A percentile compares a stretch with the other conserved stretches of the same genome.
Conservation (phyloP, 2,113 vertebrate species). For the Chrysochloris asiatica region DNA sequence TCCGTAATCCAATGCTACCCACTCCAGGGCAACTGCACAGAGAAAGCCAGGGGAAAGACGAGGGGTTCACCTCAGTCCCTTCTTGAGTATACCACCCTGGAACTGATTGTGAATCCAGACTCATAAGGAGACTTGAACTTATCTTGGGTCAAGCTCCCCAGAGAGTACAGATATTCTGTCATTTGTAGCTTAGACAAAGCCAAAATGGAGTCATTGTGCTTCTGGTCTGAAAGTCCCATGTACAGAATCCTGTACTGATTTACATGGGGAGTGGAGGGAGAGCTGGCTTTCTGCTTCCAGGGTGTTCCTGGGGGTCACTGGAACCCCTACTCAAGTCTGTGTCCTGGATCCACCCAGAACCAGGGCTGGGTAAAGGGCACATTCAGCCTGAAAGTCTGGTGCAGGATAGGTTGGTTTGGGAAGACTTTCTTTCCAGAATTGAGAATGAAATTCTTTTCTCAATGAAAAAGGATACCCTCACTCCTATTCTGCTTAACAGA, state of each 20-base stretch:
- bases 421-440: background rate
- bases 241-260: background rate
- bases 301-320: background rate
- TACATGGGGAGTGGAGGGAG: rapidly evolving
- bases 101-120: background rate
- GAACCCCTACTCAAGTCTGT: rapidly evolving
- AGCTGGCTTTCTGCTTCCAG: background rate
- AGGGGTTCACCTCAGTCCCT: background rate
- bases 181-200: background rate
- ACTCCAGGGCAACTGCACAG: background rate
- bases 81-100: background rate
- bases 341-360: background rate
- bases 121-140: background rate
- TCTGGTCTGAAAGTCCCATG: background rate
- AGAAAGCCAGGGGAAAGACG: background rate
- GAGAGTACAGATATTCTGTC: background rate
- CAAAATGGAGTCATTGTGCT: background rate
- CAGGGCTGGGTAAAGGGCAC: rapidly evolving
- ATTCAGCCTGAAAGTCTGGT: rapidly evolving
- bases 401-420: background rate
- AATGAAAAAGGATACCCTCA: background rate
- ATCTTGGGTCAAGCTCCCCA: background rate
- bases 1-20: background rate
- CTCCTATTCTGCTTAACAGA: background rate
- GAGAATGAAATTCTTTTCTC: background rate